Evolutionary conservation across 2,113 vertebrate species (phyloP).

Genomic region (Symphodus melops): DNA sequence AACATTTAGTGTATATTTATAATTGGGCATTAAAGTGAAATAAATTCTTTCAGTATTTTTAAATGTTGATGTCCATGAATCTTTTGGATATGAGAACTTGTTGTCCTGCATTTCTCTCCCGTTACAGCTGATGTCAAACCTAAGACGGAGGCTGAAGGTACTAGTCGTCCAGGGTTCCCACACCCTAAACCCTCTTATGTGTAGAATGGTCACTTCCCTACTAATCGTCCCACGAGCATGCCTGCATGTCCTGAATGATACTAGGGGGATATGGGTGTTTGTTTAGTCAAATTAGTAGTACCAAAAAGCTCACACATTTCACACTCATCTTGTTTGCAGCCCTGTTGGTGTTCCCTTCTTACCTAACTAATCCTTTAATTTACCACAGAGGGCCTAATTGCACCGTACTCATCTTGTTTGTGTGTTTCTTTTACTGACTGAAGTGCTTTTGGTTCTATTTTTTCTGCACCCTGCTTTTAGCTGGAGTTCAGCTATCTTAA

Average conservation of each 20-base stretch:
- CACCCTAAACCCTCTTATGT: constrained; percentile 37
- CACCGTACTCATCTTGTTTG: constrained; percentile 33
- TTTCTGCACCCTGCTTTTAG: constrained; percentile 2
- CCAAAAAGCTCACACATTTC: constrained; percentile 3
- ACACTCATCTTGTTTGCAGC: neutral
- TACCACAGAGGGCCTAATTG: constrained; percentile 49
- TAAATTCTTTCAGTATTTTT: neutral
- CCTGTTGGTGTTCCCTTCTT: constrained; percentile 35
- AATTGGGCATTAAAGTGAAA: neutral
- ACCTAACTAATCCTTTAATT: constrained; percentile 64
- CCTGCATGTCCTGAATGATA: constrained; percentile 77
- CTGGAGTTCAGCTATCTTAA: neutral
- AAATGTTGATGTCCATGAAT: constrained; percentile 18
- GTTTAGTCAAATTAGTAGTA: constrained; percentile 16
- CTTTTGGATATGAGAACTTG: constrained; percentile 65
- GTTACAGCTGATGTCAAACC: constrained; percentile 86
- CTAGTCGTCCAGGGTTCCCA: constrained; percentile 58
- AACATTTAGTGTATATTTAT: neutral
- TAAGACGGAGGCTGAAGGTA: constrained; percentile 89
- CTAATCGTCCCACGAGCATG: constrained; percentile 81
- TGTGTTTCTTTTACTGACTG: constrained; percentile 21
- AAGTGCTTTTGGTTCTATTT: constrained; percentile 22
- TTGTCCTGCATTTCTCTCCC: constrained; percentile 80
- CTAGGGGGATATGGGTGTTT: constrained; percentile 28
- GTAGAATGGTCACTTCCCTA: constrained; percentile 64